Base-by-base conservation (phyloP, 2,888 invertebrate species). In the Aphrophora alni region DNA sequence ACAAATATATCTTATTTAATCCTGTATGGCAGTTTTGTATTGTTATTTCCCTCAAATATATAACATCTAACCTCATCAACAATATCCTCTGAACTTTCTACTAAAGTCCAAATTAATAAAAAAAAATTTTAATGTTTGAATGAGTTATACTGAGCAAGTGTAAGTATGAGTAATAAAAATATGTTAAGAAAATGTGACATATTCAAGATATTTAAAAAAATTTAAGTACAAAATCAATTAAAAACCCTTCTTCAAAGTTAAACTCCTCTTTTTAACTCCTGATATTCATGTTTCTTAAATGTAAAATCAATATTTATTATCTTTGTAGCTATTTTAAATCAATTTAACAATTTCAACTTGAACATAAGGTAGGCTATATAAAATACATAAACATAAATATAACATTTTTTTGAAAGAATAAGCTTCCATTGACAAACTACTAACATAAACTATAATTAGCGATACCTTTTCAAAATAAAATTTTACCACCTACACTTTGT, bases 381-480 rank as follows among this genome's bases (percentile, higher is more conserved):
- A 59, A 59, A 59, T 44, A 44, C 44, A 44, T 44, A 10, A 44
- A 59, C 59, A 21, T 21, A 59, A 59, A 21, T 59, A 21, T 59
- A 59, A 59, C 59, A 59, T 21, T 21, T 59, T 59, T 59, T 59
- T 21, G 1, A 59, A 59, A 59, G 8, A 59, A 59, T 21, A 59
- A 21, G 21, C 21, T 14, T 59, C 21, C 59, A 59, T 59, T 59
- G 12, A 59, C 21, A 59, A 59, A 59, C 59, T 59, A 44, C 44
- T 44, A 14, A 59, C 12, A 59, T 59, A 59, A 59, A 59, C 59
- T 21, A 59, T 21, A 21, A 44, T n/a, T 21, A 59, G 59, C 21
- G 59, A 59, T 59, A 44, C 17, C 44, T 59, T 59, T 59, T 73
- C 73, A 78, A 72, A 78, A 78, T 44, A 73, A 78, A 73, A 78